A percentile compares a stretch with the other conserved stretches of the same genome.
phyloP scores from a whole-genome alignment of 2,113 vertebrate species.

The Shinisaurus crocodilurus region DNA sequence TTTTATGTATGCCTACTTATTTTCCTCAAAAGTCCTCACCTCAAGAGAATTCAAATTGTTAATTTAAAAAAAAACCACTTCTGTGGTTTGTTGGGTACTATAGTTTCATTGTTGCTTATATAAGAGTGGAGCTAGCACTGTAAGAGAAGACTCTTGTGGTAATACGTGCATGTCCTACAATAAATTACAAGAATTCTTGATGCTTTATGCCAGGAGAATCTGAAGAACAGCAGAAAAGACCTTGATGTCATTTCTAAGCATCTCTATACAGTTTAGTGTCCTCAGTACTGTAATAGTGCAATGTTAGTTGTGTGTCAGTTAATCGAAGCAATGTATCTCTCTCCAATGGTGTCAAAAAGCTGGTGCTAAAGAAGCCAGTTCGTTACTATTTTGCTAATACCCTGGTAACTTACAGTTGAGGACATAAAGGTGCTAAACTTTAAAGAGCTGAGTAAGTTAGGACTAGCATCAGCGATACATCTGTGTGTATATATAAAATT shows the following conservation, averaged over 20 bases:
- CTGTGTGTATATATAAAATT: not conserved
- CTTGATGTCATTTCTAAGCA: constrained; percentile 36
- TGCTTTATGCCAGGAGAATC: constrained; percentile 50
- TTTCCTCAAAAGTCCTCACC: constrained; percentile 55
- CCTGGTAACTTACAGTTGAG: too few species aligned
- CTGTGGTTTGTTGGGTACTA: constrained; percentile 42
- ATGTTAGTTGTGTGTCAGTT: not conserved
- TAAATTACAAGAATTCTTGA: constrained; percentile 35
- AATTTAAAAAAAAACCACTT: constrained; percentile 50
- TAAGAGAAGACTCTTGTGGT: constrained; percentile 28
- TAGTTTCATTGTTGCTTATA: constrained; percentile 19
- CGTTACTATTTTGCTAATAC: not conserved
- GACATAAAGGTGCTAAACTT: constrained; percentile 33
- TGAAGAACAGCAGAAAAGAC: constrained; percentile 20
- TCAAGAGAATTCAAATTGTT: constrained; percentile 41
- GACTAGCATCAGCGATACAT: constrained; percentile 46
- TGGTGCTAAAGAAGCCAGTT: constrained; percentile 10
- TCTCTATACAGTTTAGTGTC: constrained; percentile 43
- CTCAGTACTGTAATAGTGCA: constrained; percentile 49
- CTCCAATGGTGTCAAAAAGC: not conserved
- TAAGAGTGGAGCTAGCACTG: constrained; percentile 18
- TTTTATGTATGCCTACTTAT: constrained; percentile 46
- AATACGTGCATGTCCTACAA: constrained; percentile 28
- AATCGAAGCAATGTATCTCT: constrained; percentile 21
- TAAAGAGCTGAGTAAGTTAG: constrained; percentile 33